Conservation (phyloP, 2,113 vertebrate genomes). For the Leucoraja erinaceus region DNA sequence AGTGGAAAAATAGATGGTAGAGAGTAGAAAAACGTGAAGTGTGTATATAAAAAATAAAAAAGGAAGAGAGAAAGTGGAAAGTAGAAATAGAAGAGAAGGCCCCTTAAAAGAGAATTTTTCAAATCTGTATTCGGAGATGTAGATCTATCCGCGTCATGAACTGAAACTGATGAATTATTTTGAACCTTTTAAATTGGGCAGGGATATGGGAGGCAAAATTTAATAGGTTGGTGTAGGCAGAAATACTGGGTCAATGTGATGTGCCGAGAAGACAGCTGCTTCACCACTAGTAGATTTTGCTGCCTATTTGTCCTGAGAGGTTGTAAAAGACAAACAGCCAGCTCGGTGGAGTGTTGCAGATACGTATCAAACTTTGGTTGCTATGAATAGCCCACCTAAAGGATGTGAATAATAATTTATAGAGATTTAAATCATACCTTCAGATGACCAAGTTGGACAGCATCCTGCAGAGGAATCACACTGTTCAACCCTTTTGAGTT, state of each 20-base stretch:
- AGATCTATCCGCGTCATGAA: too few species aligned
- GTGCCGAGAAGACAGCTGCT: background rate
- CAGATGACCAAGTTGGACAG: slow-evolving; percentile 55
- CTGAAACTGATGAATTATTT: background rate
- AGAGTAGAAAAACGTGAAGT: too few species aligned
- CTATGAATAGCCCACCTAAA: background rate
- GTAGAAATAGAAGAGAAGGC: too few species aligned
- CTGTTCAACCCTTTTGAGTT: slow-evolving; percentile 54
- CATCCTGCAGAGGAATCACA: slow-evolving; percentile 66
- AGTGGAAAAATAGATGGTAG: too few species aligned
- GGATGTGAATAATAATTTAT: background rate
- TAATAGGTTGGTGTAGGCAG: background rate
- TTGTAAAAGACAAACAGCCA: background rate
- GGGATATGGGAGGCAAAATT: background rate
- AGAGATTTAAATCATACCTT: slow-evolving; percentile 51
- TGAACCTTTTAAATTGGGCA: background rate
- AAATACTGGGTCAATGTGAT: background rate
- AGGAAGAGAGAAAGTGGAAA: too few species aligned
- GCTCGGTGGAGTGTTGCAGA: background rate
- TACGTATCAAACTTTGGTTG: background rate
- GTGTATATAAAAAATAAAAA: too few species aligned
- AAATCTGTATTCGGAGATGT: too few species aligned
- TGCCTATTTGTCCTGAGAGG: background rate
- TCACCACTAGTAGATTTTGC: background rate
- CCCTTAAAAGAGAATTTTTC: too few species aligned